phyloP scores from a whole-genome alignment of 2,888 invertebrate genomes.

The Melinopterus prodromus region DNA sequence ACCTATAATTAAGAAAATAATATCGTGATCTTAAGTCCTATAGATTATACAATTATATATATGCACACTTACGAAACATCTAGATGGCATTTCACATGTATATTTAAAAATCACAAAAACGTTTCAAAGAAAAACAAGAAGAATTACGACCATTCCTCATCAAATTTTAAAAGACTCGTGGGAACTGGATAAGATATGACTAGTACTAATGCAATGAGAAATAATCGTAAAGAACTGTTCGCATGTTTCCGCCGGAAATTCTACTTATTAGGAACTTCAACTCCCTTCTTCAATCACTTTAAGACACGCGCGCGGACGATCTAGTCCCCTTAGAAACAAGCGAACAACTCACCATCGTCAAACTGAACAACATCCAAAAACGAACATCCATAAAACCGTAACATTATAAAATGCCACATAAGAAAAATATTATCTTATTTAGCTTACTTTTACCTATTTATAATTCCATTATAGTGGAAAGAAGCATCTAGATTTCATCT shows the following conservation, averaged over 20 bases:
- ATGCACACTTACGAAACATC: constrained; percentile 39
- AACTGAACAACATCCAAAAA: constrained; percentile 4
- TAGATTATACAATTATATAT: constrained; percentile 35
- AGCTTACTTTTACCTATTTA: neutral
- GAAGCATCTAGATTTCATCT: constrained; percentile 24
- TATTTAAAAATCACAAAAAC: constrained; percentile 24
- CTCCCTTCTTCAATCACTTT: constrained; percentile 18
- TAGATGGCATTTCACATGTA: constrained; percentile 36
- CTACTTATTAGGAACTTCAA: constrained; percentile 18
- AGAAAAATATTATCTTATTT: constrained; percentile 26
- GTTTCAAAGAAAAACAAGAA: neutral
- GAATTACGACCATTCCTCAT: constrained; percentile 13
- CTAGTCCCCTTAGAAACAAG: neutral
- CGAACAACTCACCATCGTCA: constrained; percentile 6
- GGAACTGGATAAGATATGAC: constrained; percentile 17
- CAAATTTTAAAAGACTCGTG: constrained; percentile 4
- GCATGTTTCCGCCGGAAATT: constrained; percentile 11
- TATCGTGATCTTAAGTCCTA: constrained; percentile 34
- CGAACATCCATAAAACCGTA: neutral
- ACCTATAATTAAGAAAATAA: constrained; percentile 30
- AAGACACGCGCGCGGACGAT: neutral
- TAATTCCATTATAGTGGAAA: constrained; percentile 25
- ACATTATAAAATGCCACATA: constrained; percentile 15
- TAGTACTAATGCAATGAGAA: constrained; percentile 9
- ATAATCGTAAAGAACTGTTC: constrained; percentile 28